Conservation (phyloP, 2,797 vertebrate genomes). For the Alauda arvensis region DNA sequence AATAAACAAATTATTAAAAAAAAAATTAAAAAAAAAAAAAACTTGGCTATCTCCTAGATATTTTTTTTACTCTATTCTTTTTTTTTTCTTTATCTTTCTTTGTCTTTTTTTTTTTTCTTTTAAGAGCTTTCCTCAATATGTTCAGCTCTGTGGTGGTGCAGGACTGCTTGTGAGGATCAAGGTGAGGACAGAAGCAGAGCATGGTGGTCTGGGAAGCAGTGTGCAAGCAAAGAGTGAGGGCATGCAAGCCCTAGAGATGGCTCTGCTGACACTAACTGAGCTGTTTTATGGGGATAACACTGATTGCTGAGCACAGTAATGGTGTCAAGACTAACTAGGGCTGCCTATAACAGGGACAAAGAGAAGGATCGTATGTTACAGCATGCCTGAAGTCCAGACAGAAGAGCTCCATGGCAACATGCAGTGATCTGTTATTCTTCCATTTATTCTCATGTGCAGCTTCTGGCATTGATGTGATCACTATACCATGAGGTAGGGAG, state of each 20-base stretch:
- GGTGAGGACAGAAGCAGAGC: not conserved
- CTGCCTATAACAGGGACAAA: slow-evolving; percentile 24
- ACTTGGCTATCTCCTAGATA: not conserved
- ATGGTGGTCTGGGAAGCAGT: not conserved
- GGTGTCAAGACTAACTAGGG: not conserved
- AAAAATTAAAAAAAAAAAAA: no score
- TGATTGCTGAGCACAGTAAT: not conserved
- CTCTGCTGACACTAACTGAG: not conserved
- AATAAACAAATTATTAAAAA: not conserved
- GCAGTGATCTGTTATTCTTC: slow-evolving; percentile 19
- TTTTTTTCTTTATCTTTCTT: not conserved
- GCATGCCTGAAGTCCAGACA: slow-evolving; percentile 1
- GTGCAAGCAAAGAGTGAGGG: not conserved
- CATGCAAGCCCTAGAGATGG: not conserved
- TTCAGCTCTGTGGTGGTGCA: not conserved
- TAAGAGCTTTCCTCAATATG: not conserved
- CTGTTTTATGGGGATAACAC: not conserved
- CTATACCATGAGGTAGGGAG: not conserved
- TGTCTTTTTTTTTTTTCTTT: not conserved
- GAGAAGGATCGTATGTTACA: not conserved
- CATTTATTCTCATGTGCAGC: slow-evolving; percentile 14
- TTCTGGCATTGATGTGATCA: slow-evolving; percentile 21
- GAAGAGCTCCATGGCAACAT: slow-evolving; percentile 46
- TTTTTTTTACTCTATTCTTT: not conserved
- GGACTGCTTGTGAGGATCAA: not conserved